Percentiles rank a stretch among this genome's conserved stretches.
Evolutionary conservation across 1,140 invertebrate species (phyloP).

Genomic region (Macrobrachium rosenbergii): DNA sequence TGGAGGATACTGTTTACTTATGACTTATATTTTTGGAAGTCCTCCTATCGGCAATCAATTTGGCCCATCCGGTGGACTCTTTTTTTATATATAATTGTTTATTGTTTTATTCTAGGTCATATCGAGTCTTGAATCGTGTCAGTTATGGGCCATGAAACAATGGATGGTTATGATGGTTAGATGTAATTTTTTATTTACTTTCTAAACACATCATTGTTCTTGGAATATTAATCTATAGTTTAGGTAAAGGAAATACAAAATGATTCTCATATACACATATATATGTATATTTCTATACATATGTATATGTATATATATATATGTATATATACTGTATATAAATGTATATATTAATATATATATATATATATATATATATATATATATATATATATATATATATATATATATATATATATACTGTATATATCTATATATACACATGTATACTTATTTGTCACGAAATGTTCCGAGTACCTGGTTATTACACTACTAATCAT

Average conservation of each 20-base stretch:
- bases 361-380: too few relatives aligned
- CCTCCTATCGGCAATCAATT: too few relatives aligned
- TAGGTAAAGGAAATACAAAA: neutral
- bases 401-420: too few relatives aligned
- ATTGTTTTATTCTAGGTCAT: neutral
- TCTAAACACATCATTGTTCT: neutral
- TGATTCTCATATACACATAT: neutral
- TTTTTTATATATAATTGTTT: neutral
- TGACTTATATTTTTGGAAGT: neutral
- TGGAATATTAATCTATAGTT: neutral
- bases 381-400: too few relatives aligned
- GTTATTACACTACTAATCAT: too few relatives aligned
- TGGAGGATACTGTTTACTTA: neutral
- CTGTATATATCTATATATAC: too few relatives aligned
- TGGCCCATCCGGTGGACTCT: too few relatives aligned
- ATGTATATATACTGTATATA: neutral
- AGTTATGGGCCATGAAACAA: too few relatives aligned
- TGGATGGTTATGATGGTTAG: neutral
- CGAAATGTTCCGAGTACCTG: too few relatives aligned
- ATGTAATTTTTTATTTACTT: neutral
- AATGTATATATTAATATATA: too few relatives aligned
- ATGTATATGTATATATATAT: neutral
- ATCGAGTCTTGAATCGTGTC: neutral
- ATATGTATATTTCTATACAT: neutral
- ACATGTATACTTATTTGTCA: too few relatives aligned